These are phyloP conservation scores for Epistrophe grossulariae DNA, from an alignment of 2,888 invertebrate genomes.

Conservation along the genomic window DNA sequence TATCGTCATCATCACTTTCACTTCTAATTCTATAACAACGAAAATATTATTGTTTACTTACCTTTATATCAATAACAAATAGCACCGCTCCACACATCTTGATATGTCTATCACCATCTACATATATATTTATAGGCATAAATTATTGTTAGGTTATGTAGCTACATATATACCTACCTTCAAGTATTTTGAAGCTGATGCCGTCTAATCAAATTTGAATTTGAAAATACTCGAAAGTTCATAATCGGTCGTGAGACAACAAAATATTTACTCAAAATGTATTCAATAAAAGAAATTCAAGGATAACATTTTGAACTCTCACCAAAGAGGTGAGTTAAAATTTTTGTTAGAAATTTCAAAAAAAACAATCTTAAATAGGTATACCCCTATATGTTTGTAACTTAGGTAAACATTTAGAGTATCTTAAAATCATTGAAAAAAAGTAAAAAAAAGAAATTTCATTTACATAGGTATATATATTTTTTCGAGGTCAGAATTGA, in stretches of 20 bases:
- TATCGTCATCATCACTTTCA: background rate
- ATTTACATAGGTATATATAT: background rate
- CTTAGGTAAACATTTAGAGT: conserved; percentile 6
- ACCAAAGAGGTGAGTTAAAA: conserved; percentile 24
- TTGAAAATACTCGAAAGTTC: conserved; percentile 15
- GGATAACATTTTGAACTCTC: conserved; percentile 20
- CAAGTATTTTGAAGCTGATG: background rate
- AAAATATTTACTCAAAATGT: conserved; percentile 18
- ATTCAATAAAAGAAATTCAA: conserved; percentile 2
- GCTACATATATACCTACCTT: too few relatives aligned
- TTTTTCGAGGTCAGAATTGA: background rate
- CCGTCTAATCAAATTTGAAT: conserved; percentile 16
- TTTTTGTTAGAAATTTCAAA: conserved; percentile 7
- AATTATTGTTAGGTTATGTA: background rate
- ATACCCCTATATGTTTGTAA: background rate
- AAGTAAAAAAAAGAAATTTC: background rate
- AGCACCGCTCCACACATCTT: background rate
- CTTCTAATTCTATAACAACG: conserved; percentile 1
- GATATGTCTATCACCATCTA: background rate
- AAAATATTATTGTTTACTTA: conserved; percentile 20
- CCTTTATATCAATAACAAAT: background rate
- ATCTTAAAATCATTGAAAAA: background rate
- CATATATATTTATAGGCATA: too few relatives aligned
- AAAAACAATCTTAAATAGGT: conserved; percentile 13
- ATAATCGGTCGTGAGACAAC: conserved; percentile 12